Percentiles rank a stretch among this genome's conserved stretches.
These are phyloP conservation scores for Ormia ochracea DNA, from an alignment of 2,888 invertebrate species.

Conservation along the genomic window DNA sequence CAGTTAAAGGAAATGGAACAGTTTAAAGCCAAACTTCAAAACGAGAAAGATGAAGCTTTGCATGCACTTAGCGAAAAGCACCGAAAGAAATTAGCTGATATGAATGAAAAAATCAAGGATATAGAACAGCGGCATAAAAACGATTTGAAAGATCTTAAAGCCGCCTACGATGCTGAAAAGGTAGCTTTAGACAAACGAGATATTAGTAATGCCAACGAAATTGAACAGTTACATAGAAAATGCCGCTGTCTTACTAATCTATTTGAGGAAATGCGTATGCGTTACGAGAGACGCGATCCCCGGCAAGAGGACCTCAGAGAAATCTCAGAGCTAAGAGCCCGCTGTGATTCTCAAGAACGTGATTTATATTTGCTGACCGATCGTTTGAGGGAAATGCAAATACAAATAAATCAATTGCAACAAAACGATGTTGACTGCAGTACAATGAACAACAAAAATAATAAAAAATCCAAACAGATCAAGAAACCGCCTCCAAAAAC, in stretches of 20 bases:
- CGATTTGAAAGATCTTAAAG: conserved; percentile 75
- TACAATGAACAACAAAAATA: conserved; percentile 42
- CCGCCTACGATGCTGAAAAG: conserved; percentile 76
- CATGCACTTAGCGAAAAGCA: conserved; percentile 79
- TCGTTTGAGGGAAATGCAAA: conserved; percentile 80
- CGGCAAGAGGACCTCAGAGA: conserved; percentile 79
- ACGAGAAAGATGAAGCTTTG: conserved; percentile 79
- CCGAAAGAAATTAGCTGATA: conserved; percentile 75
- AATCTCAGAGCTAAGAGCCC: conserved; percentile 78
- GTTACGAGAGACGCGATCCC: conserved; percentile 80
- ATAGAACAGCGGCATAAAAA: conserved; percentile 77
- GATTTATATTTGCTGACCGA: conserved; percentile 80
- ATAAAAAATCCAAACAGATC: conserved; percentile 64
- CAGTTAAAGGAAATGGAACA: conserved; percentile 82
- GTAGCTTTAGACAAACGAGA: conserved; percentile 76
- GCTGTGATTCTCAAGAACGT: conserved; percentile 80
- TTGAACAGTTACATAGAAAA: conserved; percentile 79
- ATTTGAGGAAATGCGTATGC: conserved; percentile 80
- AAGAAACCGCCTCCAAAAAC: conserved; percentile 75
- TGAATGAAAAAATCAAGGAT: conserved; percentile 77
- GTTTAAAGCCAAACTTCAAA: conserved; percentile 79
- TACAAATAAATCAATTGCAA: conserved; percentile 75
- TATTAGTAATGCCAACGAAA: conserved; percentile 79
- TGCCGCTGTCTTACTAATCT: conserved; percentile 80
- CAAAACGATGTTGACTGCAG: conserved; percentile 67